Conservation (phyloP, 2,113 vertebrate species). For the Dipodomys spectabilis region DNA sequence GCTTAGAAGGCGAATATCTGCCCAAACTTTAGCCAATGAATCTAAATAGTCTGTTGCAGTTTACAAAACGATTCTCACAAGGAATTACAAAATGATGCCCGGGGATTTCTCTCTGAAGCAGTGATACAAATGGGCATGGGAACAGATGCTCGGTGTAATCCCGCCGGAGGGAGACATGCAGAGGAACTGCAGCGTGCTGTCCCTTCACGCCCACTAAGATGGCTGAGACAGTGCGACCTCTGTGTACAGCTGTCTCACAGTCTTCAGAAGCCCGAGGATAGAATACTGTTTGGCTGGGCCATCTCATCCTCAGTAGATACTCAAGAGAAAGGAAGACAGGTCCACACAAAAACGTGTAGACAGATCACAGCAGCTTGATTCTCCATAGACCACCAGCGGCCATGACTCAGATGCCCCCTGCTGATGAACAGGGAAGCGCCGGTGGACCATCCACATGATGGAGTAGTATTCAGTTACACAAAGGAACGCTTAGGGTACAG, state of each 20-base stretch:
- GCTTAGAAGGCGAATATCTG: background rate
- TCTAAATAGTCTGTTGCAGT: background rate
- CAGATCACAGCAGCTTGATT: background rate
- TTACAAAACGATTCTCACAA: background rate
- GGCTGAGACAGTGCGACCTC: background rate
- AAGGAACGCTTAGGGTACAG: background rate
- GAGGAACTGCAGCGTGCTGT: background rate
- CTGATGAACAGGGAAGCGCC: background rate
- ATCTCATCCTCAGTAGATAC: too few relatives aligned
- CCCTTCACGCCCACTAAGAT: background rate
- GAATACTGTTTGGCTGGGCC: too few relatives aligned
- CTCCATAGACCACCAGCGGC: background rate
- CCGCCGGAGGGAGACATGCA: background rate
- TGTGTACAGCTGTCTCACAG: too few relatives aligned
- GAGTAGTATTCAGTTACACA: background rate
- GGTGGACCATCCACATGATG: background rate
- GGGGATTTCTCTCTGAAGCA: background rate
- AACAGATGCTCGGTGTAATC: background rate
- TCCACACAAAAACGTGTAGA: background rate
- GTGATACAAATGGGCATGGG: background rate
- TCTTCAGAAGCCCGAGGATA: too few relatives aligned
- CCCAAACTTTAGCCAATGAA: background rate
- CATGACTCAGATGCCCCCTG: background rate
- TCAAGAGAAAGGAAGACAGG: background rate
- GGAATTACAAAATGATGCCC: background rate